phyloP scores from a whole-genome alignment of 2,888 invertebrate species.

The Megastigmus dorsalis region DNA sequence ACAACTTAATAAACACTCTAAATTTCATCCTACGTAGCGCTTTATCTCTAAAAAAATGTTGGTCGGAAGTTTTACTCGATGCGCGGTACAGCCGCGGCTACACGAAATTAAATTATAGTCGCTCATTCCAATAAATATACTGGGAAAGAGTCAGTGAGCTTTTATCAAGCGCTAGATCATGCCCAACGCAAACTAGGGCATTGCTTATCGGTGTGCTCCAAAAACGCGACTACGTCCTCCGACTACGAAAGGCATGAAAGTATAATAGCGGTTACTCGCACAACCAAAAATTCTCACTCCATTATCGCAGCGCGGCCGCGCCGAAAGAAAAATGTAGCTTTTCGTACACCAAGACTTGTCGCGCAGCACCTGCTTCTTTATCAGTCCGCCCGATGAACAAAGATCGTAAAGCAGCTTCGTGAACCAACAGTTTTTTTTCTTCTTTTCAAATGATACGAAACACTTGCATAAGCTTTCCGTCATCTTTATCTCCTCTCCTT shows the following conservation, averaged over 20 bases:
- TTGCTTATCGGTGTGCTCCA: slow-evolving; percentile 48
- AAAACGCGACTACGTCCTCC: no score
- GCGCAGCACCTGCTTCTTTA: not conserved
- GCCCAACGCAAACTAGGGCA: slow-evolving; percentile 41
- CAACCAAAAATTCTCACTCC: no score
- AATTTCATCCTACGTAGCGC: not conserved
- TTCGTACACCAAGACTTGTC: not conserved
- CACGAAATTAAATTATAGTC: slow-evolving; percentile 1
- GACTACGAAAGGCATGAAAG: slow-evolving; percentile 28
- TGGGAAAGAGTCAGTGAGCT: slow-evolving; percentile 16
- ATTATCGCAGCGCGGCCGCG: no score
- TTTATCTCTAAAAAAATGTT: not conserved
- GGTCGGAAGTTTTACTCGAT: not conserved
- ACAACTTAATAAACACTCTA: not conserved
- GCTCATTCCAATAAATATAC: slow-evolving; percentile 12
- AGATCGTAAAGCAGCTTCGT: not conserved
- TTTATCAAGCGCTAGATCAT: slow-evolving; percentile 49
- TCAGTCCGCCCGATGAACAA: not conserved
- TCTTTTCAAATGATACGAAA: no score
- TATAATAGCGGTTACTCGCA: not conserved
- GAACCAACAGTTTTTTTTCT: no score
- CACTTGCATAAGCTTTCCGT: no score
- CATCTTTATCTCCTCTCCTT: no score
- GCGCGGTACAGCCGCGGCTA: not conserved
- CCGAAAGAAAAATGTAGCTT: slow-evolving; percentile 27